A percentile compares a stretch with the other conserved stretches of the same genome.
These are phyloP conservation scores for Cinclus mexicanus DNA, from an alignment of 2,113 vertebrate genomes.

Conservation along the genomic window DNA sequence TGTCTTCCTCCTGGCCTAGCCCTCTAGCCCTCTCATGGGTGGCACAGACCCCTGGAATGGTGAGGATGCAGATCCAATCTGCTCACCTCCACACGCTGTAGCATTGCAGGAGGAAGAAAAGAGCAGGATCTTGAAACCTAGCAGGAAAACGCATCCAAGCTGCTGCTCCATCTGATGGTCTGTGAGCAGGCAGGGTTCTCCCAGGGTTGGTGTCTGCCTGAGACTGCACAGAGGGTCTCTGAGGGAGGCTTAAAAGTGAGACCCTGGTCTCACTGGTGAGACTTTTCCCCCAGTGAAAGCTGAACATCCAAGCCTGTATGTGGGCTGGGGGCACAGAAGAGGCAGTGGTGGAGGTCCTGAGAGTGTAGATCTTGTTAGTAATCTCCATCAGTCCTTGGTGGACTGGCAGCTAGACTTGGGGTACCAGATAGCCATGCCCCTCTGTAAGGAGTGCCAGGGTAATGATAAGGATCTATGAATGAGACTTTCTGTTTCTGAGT, in stretches of 20 bases:
- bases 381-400: background rate
- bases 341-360: background rate
- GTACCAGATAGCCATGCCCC: fast-evolving
- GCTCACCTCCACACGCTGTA: fast-evolving
- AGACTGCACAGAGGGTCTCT: background rate
- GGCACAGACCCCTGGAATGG: background rate
- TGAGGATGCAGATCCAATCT: background rate
- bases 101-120: background rate
- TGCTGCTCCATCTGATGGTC: background rate
- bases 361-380: fast-evolving
- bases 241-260: background rate
- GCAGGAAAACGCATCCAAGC: background rate
- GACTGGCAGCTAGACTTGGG: background rate
- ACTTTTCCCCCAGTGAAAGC: background rate
- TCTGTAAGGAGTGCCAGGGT: background rate
- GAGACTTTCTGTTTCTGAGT: background rate
- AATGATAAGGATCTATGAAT: background rate
- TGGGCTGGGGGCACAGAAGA: background rate
- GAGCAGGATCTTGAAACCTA: background rate
- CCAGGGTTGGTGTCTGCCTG: background rate
- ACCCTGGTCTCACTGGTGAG: background rate
- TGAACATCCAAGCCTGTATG: fast-evolving
- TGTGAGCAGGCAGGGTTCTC: background rate
- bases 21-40: background rate
- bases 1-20: background rate